These are phyloP conservation scores for Zele albiditarsus DNA, from an alignment of 2,888 invertebrate species.

Conservation along the genomic window DNA sequence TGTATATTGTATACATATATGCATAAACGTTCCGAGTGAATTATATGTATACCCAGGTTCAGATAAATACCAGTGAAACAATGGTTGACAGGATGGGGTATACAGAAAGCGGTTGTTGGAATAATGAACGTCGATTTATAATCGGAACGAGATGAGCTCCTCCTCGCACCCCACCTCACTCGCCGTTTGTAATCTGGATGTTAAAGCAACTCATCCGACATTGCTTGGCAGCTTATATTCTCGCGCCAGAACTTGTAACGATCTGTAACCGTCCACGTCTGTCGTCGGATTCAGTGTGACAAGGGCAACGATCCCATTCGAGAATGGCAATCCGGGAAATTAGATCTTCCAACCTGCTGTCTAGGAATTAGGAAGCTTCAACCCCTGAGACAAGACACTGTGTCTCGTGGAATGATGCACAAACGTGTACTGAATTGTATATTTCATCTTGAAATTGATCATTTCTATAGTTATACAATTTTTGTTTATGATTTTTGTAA, in stretches of 20 bases:
- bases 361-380: conserved; percentile 61
- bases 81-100: conserved; percentile 26
- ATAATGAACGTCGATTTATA: conserved; percentile 39
- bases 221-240: conserved; percentile 24
- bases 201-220: conserved; percentile 13
- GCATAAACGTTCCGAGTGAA: conserved; percentile 3
- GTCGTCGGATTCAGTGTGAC: conserved; percentile 44
- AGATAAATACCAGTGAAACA: conserved; percentile 23
- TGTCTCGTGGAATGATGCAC: conserved; percentile 25
- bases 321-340: conserved; percentile 63
- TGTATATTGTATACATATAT: background rate
- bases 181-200: conserved; percentile 40
- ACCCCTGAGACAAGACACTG: conserved; percentile 44
- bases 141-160: conserved; percentile 33
- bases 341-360: conserved; percentile 60
- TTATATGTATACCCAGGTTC: conserved; percentile 16
- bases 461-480: background rate
- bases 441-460: conserved; percentile 28
- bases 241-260: conserved; percentile 48
- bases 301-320: conserved; percentile 47
- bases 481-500: too few species aligned
- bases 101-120: conserved; percentile 31
- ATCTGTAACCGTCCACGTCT: conserved; percentile 57
- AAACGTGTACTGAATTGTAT: conserved; percentile 39
- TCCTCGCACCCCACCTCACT: conserved; percentile 32